Conservation (phyloP, 2,113 vertebrate genomes). For the Piprites chloris region DNA sequence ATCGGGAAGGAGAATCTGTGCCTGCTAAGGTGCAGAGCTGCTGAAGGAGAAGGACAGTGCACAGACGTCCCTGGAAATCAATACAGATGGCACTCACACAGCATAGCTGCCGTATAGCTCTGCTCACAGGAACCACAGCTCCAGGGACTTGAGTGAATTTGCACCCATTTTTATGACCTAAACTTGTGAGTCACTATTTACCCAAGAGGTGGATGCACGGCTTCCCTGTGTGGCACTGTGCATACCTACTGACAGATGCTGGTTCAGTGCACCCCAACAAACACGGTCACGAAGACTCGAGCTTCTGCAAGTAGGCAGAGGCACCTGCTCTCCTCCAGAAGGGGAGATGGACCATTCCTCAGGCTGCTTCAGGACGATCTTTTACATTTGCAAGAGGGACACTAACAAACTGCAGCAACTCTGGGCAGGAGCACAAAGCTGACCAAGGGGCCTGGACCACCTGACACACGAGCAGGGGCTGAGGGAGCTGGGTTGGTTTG, state of each 20-base stretch:
- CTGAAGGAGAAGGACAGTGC: background rate
- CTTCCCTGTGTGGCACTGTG: background rate
- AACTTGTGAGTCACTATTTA: background rate
- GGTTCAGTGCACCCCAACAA: background rate
- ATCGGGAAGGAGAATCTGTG: background rate
- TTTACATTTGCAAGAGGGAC: background rate
- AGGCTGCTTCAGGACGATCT: background rate
- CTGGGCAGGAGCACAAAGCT: background rate
- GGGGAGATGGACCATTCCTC: background rate
- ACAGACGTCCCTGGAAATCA: background rate
- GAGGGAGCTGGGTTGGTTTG: background rate
- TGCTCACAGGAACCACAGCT: background rate
- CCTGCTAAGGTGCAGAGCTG: background rate
- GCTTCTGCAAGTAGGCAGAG: background rate
- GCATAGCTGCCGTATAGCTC: background rate
- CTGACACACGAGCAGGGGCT: background rate
- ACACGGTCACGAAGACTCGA: accelerated
- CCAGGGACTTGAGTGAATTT: background rate
- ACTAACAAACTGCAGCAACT: background rate
- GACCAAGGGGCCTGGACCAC: background rate
- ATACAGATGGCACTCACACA: background rate
- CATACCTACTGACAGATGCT: background rate
- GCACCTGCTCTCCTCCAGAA: background rate
- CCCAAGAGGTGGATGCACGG: accelerated
- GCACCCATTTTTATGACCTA: background rate